These are phyloP conservation scores for Eleutherodactylus coqui DNA, from an alignment of 2,797 vertebrate genomes.

Conservation along the genomic window DNA sequence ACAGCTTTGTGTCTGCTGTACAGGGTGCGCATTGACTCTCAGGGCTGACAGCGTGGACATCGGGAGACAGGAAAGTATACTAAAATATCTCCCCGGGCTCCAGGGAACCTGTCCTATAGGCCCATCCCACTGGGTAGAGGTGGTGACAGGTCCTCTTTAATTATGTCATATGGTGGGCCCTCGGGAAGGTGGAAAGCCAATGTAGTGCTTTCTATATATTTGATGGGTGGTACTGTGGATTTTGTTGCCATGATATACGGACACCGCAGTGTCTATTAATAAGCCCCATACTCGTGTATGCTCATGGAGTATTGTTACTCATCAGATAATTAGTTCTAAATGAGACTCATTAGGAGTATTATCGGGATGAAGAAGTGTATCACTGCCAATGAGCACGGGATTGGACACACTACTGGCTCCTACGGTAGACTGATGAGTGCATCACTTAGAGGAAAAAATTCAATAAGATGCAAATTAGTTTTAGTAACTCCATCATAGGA, in stretches of 20 bases:
- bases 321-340: not conserved
- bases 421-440: constrained; percentile 2
- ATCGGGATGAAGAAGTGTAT: not conserved
- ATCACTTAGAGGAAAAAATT: not conserved
- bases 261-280: not conserved
- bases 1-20: no score
- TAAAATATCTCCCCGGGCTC: no score
- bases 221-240: not conserved
- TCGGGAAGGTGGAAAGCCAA: not conserved
- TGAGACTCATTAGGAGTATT: not conserved
- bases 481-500: no score
- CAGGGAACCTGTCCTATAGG: no score
- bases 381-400: not conserved
- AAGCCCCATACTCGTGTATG: not conserved
- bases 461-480: no score
- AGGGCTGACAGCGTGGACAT: no score
- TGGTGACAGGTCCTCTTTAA: no score
- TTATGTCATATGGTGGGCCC: no score
- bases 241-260: not conserved
- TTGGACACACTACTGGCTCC: not conserved
- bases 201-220: not conserved
- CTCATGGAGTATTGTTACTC: not conserved
- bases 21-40: no score
- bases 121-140: no score
- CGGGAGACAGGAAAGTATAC: no score